phyloP scores from a whole-genome alignment of 2,888 invertebrate genomes.

The Melanchra persicariae region DNA sequence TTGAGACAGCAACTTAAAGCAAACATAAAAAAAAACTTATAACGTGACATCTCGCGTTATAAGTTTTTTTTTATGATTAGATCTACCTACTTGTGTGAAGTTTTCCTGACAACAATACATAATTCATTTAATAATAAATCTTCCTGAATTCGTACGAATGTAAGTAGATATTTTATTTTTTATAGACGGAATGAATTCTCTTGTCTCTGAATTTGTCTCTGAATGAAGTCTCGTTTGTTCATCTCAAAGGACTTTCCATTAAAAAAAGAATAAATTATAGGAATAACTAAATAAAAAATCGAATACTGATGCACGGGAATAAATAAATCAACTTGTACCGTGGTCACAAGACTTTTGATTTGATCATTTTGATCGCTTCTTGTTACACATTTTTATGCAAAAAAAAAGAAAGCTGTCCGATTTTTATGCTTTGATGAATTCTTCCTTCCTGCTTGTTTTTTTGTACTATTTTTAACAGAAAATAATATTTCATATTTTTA shows the following conservation, averaged over 20 bases:
- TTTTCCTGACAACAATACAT: conserved; percentile 32
- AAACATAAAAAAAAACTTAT: too few relatives aligned
- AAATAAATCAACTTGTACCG: not conserved
- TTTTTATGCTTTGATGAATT: conserved; percentile 7
- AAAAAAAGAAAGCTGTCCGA: conserved; percentile 29
- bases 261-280: not conserved
- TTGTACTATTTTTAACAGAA: not conserved
- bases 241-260: not conserved
- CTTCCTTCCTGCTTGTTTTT: conserved; percentile 12
- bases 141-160: conserved; percentile 14
- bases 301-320: not conserved
- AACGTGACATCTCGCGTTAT: not conserved
- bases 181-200: not conserved
- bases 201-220: too few relatives aligned
- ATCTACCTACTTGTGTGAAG: not conserved
- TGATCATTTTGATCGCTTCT: not conserved
- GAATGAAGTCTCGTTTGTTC: not conserved
- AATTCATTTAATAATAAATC: conserved; percentile 28
- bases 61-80: not conserved
- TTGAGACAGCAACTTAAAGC: too few relatives aligned
- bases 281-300: not conserved
- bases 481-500: not conserved
- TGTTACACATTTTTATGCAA: conserved; percentile 10
- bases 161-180: not conserved
- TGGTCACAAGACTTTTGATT: conserved; percentile 1